phyloP scores from a whole-genome alignment of 2,888 invertebrate species.

The Malthinus seriepunctatus region DNA sequence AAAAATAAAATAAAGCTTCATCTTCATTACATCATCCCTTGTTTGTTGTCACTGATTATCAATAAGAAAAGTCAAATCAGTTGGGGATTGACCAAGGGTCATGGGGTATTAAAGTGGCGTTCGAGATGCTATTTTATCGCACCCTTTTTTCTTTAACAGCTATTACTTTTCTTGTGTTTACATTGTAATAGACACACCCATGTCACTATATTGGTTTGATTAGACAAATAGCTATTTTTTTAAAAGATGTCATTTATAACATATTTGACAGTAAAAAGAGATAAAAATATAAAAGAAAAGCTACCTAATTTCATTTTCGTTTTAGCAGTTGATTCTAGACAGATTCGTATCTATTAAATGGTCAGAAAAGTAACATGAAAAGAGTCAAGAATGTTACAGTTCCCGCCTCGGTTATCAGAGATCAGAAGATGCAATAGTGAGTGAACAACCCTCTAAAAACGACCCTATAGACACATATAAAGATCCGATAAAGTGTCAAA shows the following conservation, averaged over 20 bases:
- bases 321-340: constrained; percentile 13
- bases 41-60: constrained; percentile 37
- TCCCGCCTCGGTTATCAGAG: constrained; percentile 36
- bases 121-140: constrained; percentile 45
- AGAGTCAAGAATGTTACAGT: constrained; percentile 30
- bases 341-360: constrained; percentile 32
- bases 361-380: constrained; percentile 33
- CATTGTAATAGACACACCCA: constrained; percentile 47
- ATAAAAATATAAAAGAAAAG: background rate
- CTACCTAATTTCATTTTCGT: constrained; percentile 19
- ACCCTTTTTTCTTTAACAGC: constrained; percentile 44
- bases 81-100: constrained; percentile 49
- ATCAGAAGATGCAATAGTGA: constrained; percentile 33
- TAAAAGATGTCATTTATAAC: background rate
- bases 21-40: background rate
- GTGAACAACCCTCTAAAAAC: constrained; percentile 32
- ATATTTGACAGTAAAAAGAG: background rate
- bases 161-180: constrained; percentile 46
- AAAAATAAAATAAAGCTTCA: background rate
- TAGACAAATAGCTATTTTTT: background rate
- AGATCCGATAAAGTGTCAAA: constrained; percentile 37
- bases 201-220: constrained; percentile 8
- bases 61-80: constrained; percentile 44
- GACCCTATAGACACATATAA: constrained; percentile 35
- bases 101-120: constrained; percentile 47